Base-by-base conservation (phyloP, 2,113 vertebrate species). In the Chelonoidis abingdonii region DNA sequence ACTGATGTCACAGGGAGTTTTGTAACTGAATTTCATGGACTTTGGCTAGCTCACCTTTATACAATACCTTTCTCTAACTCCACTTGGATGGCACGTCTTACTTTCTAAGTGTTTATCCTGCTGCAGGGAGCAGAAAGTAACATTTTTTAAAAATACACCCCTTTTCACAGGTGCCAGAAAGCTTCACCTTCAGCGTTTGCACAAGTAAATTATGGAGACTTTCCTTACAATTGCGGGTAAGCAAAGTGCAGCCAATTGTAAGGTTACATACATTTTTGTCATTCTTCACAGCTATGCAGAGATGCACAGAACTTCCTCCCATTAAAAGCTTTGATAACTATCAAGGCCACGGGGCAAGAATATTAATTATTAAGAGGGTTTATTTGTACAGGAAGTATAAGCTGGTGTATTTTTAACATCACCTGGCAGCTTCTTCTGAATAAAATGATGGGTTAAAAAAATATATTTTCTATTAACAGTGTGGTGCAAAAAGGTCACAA, bases 401-500 rank as follows among this genome's bases (percentile, higher is more conserved):
- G 19, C 19, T 41, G 2, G 0, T 0, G 1, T 44, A 19, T 57
- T 88, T 24, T 38, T 80, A 57, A 0, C 50, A 25, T 82, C 88
- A 41, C 41, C 54, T 44, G 44, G 47, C 49, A 96, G 84, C 83
- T 93, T 27, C 87, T 93, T 86, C 9, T 1, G 81, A 87, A 87
- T 59, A 16, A 93, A 95, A 90, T 2, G 2, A 65, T 11, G 2
- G 1, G 1, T 0, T 53, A 72, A 50, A 65, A 84, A 87, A 90
- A 86, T 47, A 31, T 76, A 25, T 89, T 57, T 19, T 59, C 53
- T 69, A 56, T 92, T 93, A 97, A 97, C 59, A 84, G 19, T 1
- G 27, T 44, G 11, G 92, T 81, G 93, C 94, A 97, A 27, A 90
- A 95, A 97, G 95, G 91, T 95, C 83, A 49, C 80, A 90, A 96